phyloP scores from a whole-genome alignment of 2,888 invertebrate genomes.

The Leptinotarsa juncta region DNA sequence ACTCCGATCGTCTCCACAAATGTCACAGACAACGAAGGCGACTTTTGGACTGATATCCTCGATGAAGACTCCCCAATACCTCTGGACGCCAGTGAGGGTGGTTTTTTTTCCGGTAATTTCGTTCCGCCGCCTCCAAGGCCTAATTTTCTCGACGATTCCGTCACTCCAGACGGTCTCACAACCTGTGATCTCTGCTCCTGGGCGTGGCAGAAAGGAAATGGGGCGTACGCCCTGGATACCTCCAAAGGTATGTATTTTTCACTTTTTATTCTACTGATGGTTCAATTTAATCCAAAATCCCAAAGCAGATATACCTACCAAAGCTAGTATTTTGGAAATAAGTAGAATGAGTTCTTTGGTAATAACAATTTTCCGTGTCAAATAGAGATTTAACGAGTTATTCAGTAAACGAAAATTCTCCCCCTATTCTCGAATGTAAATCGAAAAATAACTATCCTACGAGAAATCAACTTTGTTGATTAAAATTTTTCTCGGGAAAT shows the following conservation, averaged over 20 bases:
- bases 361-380: too few relatives aligned
- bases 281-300: too few relatives aligned
- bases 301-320: too few relatives aligned
- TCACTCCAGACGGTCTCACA: slow-evolving; percentile 76
- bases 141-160: slow-evolving; percentile 73
- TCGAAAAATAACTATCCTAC: too few relatives aligned
- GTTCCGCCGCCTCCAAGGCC: slow-evolving; percentile 78
- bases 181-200: slow-evolving; percentile 81
- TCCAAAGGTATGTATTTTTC: slow-evolving; percentile 69
- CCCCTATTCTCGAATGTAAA: too few relatives aligned
- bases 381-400: too few relatives aligned
- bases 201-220: slow-evolving; percentile 71
- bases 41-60: slow-evolving; percentile 49
- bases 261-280: too few relatives aligned
- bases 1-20: slow-evolving; percentile 46
- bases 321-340: too few relatives aligned
- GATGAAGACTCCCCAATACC: slow-evolving; percentile 55
- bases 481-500: too few relatives aligned
- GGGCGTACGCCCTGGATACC: slow-evolving; percentile 66
- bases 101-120: slow-evolving; percentile 67
- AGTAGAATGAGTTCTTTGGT: too few relatives aligned
- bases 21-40: slow-evolving; percentile 42
- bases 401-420: too few relatives aligned
- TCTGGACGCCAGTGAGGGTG: slow-evolving; percentile 60
- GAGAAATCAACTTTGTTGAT: too few relatives aligned